Base-by-base conservation (phyloP, 2,797 vertebrate species). In the Tamandua tetradactyla region DNA sequence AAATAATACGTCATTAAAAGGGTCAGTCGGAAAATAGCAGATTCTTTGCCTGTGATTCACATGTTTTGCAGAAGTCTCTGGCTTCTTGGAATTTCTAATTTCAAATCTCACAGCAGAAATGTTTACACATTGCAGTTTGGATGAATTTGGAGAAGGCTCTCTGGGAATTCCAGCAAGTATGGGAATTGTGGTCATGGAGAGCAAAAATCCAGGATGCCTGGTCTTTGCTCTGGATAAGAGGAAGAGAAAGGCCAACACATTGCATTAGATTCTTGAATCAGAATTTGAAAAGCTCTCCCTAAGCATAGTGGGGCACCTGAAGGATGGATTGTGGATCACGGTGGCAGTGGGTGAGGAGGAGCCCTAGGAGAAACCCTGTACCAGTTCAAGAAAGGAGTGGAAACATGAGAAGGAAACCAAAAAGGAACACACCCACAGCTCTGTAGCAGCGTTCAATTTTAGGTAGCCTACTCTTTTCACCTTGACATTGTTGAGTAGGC, bases 41-140 rank as follows among this genome's bases (percentile, higher is more conserved):
- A 40, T 79, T 80, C 75, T 78, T 93, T 82, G 13, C 79, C 14
- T 3, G 0, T 72, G 69, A 55, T 52, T 78, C 79, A 74, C 44
- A 18, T 57, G 71, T 27, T 96, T 81, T 85, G 27, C 74, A 88
- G 90, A 82, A 71, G 40, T 59, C 55, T 80, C 59, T 92, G 75
- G 59, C 78, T 90, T 91, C 94, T 93, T 86, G 79, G 79, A 86
- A 83, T 94, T 80, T 78, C 61, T 44, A 27, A 32, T 44, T 76
- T 89, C 83, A 40, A 22, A 81, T 71, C 78, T 72, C 64, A 18
- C 27, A 5, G 15, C 44, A 37, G 78, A 81, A 72, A 82, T n/a
- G 22, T 81, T 79, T 37, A n/a, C 4, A 22, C 69, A 3, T 14
- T 2, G 5, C 47, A 23, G 11, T n/a, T 30, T 40, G 13, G 44